These are phyloP conservation scores for Notothenia coriiceps DNA, from an alignment of 2,113 vertebrate species.

Conservation along the genomic window DNA sequence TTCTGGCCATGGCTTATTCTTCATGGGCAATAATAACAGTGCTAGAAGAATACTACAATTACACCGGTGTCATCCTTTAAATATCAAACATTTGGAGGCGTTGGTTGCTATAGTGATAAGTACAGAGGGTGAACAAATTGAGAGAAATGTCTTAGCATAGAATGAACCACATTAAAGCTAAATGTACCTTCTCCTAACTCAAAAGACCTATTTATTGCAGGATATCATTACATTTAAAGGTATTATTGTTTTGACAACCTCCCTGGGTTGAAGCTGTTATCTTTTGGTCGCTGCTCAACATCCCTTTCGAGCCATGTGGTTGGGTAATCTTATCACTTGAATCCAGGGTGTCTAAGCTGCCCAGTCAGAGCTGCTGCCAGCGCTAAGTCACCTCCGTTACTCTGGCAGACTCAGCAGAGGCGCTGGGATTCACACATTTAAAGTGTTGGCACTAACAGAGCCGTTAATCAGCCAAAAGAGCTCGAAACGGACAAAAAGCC, in stretches of 20 bases:
- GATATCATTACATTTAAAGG: not conserved
- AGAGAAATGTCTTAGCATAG: not conserved
- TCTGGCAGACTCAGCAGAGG: constrained; percentile 25
- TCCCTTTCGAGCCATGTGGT: constrained; percentile 13
- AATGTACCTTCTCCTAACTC: not conserved
- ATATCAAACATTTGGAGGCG: not conserved
- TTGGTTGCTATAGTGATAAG: not conserved
- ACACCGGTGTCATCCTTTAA: constrained; percentile 14
- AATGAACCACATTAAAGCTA: not conserved
- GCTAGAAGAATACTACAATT: constrained; percentile 10
- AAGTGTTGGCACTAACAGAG: constrained; percentile 36
- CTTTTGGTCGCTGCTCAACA: constrained; percentile 11
- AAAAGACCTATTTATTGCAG: too few relatives aligned
- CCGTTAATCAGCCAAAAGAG: constrained; percentile 50
- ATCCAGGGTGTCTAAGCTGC: constrained; percentile 25
- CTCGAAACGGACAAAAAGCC: constrained; percentile 23
- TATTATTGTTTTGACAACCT: not conserved
- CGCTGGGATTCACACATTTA: constrained; percentile 40
- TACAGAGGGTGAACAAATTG: not conserved
- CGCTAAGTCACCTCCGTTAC: constrained; percentile 23
- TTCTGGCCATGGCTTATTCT: not conserved
- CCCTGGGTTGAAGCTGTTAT: not conserved
- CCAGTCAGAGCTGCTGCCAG: constrained; percentile 32
- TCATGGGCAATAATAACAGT: constrained; percentile 14
- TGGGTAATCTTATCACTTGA: constrained; percentile 42